Evolutionary conservation across 2,888 invertebrate genomes (phyloP).

Genomic region (Agrochola lota): DNA sequence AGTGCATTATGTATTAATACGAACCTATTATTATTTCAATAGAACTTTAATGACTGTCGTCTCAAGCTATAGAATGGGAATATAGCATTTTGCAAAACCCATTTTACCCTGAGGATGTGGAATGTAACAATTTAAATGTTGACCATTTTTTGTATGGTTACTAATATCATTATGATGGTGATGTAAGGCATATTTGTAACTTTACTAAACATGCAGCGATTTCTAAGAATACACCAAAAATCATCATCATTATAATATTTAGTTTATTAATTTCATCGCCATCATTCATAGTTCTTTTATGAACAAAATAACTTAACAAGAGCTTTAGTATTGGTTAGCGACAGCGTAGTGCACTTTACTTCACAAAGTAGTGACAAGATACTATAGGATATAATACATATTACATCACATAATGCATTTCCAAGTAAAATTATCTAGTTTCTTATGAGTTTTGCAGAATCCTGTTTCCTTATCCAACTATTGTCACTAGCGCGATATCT

Average conservation of each 20-base stretch:
- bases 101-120: not conserved
- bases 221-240: not conserved
- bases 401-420: not conserved
- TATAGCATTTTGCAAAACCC: not conserved
- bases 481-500: not conserved
- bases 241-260: too few relatives aligned
- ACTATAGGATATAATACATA: too few relatives aligned
- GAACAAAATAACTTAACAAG: not conserved
- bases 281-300: not conserved
- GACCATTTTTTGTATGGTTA: not conserved
- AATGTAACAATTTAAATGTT: not conserved
- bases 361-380: not conserved
- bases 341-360: not conserved
- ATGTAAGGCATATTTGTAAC: too few relatives aligned
- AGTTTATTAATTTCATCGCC: not conserved
- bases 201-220: not conserved
- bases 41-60: not conserved
- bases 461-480: not conserved
- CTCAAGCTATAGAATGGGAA: not conserved
- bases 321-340: not conserved
- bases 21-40: not conserved
- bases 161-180: not conserved
- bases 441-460: constrained; percentile 2
- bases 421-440: constrained; percentile 2
- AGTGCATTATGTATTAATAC: not conserved